These are phyloP conservation scores for Euura lappo DNA, from an alignment of 1,140 invertebrate species.

Conservation along the genomic window DNA sequence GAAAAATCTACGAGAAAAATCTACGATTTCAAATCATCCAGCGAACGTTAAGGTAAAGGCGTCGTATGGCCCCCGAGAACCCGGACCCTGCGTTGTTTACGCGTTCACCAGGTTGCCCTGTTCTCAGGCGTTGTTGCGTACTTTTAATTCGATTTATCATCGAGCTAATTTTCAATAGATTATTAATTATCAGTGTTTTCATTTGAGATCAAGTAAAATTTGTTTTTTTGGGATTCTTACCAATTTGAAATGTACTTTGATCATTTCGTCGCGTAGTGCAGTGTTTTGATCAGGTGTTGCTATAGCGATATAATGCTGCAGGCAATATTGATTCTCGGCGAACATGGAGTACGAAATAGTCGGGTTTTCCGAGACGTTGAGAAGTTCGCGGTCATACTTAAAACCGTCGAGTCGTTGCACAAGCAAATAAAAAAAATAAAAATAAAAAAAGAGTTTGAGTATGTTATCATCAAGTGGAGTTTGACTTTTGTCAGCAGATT, in stretches of 20 bases:
- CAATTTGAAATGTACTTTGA: not conserved
- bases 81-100: not conserved
- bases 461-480: too few species aligned
- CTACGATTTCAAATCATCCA: slow-evolving; percentile 4
- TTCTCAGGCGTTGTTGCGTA: not conserved
- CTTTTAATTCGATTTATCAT: not conserved
- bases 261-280: not conserved
- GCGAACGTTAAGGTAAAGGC: not conserved
- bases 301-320: slow-evolving; percentile 37
- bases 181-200: too few species aligned
- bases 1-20: not conserved
- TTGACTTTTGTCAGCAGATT: too few species aligned
- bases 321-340: slow-evolving; percentile 2
- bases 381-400: not conserved
- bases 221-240: too few species aligned
- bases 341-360: not conserved
- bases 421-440: too few species aligned
- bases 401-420: too few species aligned
- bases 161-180: not conserved
- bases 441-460: too few species aligned
- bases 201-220: too few species aligned
- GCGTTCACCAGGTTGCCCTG: not conserved
- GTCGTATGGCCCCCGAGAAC: slow-evolving; percentile 2
- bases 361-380: not conserved
- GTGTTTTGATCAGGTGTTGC: slow-evolving; percentile 43